phyloP scores from a whole-genome alignment of 1,140 invertebrate genomes.

The Drosophila sp. region DNA sequence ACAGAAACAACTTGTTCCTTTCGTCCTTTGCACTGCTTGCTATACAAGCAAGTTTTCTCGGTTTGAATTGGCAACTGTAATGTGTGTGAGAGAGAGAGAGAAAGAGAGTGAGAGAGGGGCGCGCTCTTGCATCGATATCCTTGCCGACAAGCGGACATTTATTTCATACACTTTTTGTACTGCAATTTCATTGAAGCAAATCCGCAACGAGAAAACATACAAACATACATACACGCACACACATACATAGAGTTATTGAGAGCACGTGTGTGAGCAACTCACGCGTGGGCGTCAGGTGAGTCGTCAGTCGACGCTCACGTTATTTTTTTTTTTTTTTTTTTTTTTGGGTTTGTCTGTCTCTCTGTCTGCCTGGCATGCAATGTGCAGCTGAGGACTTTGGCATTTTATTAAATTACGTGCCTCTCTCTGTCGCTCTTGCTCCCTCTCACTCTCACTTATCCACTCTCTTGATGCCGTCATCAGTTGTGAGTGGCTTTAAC shows the following conservation, averaged over 20 bases:
- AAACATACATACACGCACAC: background rate
- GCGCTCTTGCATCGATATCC: background rate
- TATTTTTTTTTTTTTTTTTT: no score
- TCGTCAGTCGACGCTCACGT: conserved; percentile 30
- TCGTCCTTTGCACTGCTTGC: background rate
- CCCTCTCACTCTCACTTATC: background rate
- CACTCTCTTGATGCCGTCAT: no score
- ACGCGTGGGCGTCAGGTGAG: conserved; percentile 37
- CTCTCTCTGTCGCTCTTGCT: conserved; percentile 9
- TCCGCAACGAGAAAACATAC: background rate
- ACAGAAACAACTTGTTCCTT: conserved; percentile 1
- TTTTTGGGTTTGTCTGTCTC: conserved; percentile 5
- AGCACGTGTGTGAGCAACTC: conserved; percentile 10
- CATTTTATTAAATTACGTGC: conserved; percentile 79
- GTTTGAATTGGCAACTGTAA: conserved; percentile 32
- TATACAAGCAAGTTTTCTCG: conserved; percentile 9
- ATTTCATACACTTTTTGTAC: conserved; percentile 30
- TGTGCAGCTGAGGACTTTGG: conserved; percentile 70
- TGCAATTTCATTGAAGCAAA: conserved; percentile 27
- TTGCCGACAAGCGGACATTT: conserved; percentile 10
- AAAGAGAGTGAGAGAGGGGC: no score
- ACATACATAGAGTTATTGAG: background rate
- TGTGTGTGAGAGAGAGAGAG: no score
- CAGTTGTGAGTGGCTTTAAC: no score
- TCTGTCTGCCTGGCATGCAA: conserved; percentile 47